A percentile compares a stretch with the other conserved stretches of the same genome.
These are phyloP conservation scores for Drosophila multiciliata DNA, from an alignment of 2,888 invertebrate genomes.

Conservation along the genomic window DNA sequence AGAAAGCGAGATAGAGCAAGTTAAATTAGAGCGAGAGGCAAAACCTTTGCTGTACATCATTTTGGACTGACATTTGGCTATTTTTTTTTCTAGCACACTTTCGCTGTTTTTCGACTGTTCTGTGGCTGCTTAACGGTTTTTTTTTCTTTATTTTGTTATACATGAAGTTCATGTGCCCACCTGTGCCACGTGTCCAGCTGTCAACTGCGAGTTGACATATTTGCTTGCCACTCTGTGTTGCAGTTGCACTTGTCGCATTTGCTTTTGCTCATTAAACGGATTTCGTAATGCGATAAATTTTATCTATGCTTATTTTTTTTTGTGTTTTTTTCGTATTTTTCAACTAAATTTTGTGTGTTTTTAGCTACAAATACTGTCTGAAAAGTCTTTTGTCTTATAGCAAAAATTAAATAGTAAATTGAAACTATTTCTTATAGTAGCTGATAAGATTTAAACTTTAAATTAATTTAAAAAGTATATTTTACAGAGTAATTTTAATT, in stretches of 20 bases:
- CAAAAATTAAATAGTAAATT: neutral
- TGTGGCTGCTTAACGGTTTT: constrained; percentile 45
- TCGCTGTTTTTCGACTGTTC: constrained; percentile 42
- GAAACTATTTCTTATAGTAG: neutral
- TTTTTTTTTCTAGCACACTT: constrained; percentile 55
- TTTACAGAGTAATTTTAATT: neutral
- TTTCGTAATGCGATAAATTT: constrained; percentile 50
- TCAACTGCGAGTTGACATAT: constrained; percentile 57
- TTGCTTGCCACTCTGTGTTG: constrained; percentile 31
- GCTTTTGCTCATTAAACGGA: constrained; percentile 33
- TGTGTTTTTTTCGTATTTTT: too few relatives aligned
- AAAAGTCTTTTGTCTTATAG: neutral
- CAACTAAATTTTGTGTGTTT: neutral
- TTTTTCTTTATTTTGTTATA: constrained; percentile 8
- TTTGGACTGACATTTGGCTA: constrained; percentile 13
- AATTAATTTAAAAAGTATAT: too few relatives aligned
- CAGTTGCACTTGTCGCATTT: constrained; percentile 36
- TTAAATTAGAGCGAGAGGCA: neutral
- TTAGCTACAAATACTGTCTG: neutral
- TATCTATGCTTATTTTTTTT: neutral
- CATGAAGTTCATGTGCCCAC: constrained; percentile 42
- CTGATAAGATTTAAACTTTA: too few relatives aligned
- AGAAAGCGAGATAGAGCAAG: neutral
- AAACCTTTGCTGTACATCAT: constrained; percentile 17
- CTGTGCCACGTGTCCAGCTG: constrained; percentile 36